Conservation (phyloP, 2,113 vertebrate species). For the Puntigrus tetrazona region DNA sequence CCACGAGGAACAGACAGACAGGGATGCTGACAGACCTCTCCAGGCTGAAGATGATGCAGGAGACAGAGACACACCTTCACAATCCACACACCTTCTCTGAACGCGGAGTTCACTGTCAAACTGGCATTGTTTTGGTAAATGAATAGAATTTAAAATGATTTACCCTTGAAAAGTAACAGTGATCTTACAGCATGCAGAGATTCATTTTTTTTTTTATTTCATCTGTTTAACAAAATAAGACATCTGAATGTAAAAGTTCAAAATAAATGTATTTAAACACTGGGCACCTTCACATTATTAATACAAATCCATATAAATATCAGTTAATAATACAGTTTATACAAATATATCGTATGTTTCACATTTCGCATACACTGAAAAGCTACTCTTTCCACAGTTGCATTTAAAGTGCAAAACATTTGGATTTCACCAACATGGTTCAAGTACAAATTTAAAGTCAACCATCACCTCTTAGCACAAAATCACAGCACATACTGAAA, state of each 20-base stretch:
- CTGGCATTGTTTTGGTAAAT: not conserved
- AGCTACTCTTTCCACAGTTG: not conserved
- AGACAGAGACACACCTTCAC: not conserved
- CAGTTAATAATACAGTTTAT: not conserved
- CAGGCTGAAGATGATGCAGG: not conserved
- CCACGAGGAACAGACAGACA: not conserved
- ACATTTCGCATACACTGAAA: not conserved
- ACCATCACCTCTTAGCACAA: not conserved
- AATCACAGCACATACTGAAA: not conserved
- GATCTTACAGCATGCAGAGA: not conserved
- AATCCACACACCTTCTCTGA: not conserved
- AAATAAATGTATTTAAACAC: constrained; percentile 10
- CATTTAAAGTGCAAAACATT: constrained; percentile 9
- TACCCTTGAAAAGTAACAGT: not conserved
- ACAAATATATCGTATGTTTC: not conserved
- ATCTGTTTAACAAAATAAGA: constrained; percentile 12
- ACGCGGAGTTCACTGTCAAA: not conserved
- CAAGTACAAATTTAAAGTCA: not conserved
- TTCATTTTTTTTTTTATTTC: constrained; percentile 1
- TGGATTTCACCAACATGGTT: not conserved
- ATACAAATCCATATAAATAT: not conserved
- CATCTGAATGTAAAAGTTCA: constrained; percentile 10
- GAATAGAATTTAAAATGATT: not conserved
- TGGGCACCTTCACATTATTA: not conserved
- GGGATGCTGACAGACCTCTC: not conserved